Conservation (phyloP, 2,113 vertebrate species). For the Podarcis cretensis region DNA sequence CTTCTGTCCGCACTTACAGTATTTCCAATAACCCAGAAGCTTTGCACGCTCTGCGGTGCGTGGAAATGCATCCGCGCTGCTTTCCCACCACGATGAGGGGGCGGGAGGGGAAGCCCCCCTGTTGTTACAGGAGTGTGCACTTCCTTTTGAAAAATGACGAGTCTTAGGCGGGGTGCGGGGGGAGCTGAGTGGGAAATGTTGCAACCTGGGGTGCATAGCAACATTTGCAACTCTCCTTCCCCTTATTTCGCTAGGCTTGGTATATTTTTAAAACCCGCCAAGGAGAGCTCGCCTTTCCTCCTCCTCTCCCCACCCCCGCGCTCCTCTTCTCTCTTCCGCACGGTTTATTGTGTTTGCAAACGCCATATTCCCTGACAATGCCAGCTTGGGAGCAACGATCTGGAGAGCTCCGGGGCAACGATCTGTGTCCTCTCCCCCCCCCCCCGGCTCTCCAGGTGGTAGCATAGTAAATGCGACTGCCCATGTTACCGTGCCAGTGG, state of each 20-base stretch:
- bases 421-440: neutral
- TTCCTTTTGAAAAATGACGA: neutral
- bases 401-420: neutral
- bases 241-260: neutral
- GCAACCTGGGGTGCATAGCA: neutral
- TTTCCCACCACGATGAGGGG: neutral
- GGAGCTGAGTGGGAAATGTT: neutral
- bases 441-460: neutral
- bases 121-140: neutral
- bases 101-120: neutral
- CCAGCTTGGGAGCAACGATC: neutral
- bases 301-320: neutral
- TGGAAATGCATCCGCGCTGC: neutral
- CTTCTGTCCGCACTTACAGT: neutral
- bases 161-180: neutral
- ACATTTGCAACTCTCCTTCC: neutral
- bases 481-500: neutral
- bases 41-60: neutral
- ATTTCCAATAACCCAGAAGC: neutral
- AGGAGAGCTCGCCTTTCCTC: neutral
- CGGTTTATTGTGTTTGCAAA: neutral
- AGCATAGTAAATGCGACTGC: accelerated
- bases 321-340: neutral
- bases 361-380: conserved; percentile 23
- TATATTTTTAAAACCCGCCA: neutral